phyloP scores from a whole-genome alignment of 2,113 vertebrate species.

The Varanus salvator region DNA sequence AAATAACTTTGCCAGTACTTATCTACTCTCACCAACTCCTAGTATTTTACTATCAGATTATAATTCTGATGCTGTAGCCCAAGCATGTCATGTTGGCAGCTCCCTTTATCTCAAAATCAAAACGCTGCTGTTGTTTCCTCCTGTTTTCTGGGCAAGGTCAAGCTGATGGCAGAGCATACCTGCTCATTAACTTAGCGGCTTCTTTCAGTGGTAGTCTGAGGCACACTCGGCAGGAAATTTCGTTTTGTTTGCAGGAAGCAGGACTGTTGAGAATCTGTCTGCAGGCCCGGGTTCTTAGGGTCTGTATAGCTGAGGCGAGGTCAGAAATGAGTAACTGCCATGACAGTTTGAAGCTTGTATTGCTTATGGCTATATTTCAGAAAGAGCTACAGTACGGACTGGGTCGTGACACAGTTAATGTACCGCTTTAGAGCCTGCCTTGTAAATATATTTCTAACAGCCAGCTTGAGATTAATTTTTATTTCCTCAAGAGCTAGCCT shows the following conservation, averaged over 20 bases:
- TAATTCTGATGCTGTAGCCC: background rate
- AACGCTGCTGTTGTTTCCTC: background rate
- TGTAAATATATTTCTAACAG: slow-evolving; percentile 9
- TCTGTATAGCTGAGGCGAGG: background rate
- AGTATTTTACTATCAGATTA: slow-evolving; percentile 31
- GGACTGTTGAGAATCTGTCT: background rate
- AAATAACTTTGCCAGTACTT: slow-evolving; percentile 6
- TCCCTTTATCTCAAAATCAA: background rate
- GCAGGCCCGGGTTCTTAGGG: background rate
- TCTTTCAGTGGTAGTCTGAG: background rate
- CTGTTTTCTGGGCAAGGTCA: slow-evolving; percentile 11
- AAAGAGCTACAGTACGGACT: background rate
- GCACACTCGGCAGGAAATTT: background rate
- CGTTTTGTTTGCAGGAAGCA: background rate
- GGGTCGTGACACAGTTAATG: slow-evolving; percentile 26
- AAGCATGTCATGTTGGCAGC: background rate
- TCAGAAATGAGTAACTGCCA: background rate
- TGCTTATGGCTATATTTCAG: slow-evolving; percentile 11
- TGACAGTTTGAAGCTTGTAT: slow-evolving; percentile 5
- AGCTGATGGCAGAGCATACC: background rate
- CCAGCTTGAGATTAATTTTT: slow-evolving; percentile 5
- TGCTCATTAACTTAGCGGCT: slow-evolving; percentile 30
- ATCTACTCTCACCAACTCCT: background rate
- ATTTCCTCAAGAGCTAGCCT: background rate
- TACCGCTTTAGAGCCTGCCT: background rate